Percentiles rank a stretch among this genome's conserved stretches.
phyloP scores from a whole-genome alignment of 2,113 vertebrate genomes.

The Dermatemys mawii region DNA sequence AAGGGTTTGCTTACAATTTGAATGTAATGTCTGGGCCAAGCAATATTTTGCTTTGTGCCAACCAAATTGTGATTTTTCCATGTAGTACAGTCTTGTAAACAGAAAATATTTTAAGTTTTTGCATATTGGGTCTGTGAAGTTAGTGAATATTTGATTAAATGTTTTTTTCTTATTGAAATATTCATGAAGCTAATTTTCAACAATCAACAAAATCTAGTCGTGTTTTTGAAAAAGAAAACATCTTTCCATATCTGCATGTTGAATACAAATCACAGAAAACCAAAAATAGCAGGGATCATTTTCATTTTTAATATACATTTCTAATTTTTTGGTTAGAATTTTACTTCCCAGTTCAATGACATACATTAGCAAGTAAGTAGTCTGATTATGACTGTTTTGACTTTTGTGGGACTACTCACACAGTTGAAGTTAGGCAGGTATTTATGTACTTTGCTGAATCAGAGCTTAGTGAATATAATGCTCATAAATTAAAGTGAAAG shows the following conservation, averaged over 20 bases:
- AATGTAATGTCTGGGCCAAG: background rate
- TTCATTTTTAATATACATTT: conserved; percentile 40
- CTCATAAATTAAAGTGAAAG: background rate
- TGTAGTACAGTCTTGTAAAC: conserved; percentile 60
- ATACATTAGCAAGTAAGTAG: background rate
- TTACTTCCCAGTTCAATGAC: conserved; percentile 27
- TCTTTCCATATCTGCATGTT: conserved; percentile 60
- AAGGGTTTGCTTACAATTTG: background rate
- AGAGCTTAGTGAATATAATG: background rate
- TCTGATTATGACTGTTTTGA: conserved; percentile 24
- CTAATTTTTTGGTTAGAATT: conserved; percentile 54
- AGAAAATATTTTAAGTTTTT: conserved; percentile 69
- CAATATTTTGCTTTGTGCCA: background rate
- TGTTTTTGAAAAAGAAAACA: conserved; percentile 69
- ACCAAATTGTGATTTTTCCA: conserved; percentile 9
- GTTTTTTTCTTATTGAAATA: conserved; percentile 69
- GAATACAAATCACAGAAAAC: conserved; percentile 61
- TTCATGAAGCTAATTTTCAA: conserved; percentile 75
- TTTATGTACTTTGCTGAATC: background rate
- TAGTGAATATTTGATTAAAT: conserved; percentile 70
- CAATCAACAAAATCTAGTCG: conserved; percentile 69
- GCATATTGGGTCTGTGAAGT: conserved; percentile 61
- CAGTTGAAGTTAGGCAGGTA: background rate
- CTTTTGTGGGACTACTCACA: background rate
- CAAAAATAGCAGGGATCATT: conserved; percentile 57